Evolutionary conservation across 2,113 vertebrate species (phyloP).

Genomic region (Emydura subglobosa): DNA sequence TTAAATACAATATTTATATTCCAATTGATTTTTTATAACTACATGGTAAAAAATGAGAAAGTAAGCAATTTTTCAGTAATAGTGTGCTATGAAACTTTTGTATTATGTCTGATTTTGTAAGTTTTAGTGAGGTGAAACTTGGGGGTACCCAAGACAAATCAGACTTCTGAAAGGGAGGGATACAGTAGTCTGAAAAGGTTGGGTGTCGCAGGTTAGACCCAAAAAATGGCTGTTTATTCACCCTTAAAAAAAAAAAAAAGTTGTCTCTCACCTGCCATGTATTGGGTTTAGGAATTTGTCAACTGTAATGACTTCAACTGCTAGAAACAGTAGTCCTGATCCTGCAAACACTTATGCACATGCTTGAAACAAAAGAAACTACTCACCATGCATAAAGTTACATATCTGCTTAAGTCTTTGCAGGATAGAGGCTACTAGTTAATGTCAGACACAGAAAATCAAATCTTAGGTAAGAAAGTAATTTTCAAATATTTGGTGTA

Average conservation of each 20-base stretch:
- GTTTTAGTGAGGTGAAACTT: no score
- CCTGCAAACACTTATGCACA: fast-evolving
- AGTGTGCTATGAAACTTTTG: no score
- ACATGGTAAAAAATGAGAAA: no score
- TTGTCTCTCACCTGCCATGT: background rate
- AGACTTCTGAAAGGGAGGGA: no score
- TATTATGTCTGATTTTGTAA: no score
- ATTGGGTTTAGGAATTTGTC: background rate
- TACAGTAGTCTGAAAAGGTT: no score
- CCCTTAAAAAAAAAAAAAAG: background rate
- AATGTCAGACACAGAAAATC: fast-evolving
- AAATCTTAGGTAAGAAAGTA: background rate
- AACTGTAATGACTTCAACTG: background rate
- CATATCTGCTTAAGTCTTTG: background rate
- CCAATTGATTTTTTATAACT: no score
- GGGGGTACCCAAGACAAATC: no score
- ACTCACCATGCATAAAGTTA: background rate
- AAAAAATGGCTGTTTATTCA: background rate
- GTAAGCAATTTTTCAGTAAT: no score
- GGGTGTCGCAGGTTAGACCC: background rate
- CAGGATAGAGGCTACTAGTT: background rate
- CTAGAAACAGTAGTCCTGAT: background rate
- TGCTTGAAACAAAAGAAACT: fast-evolving
- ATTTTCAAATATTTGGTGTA: background rate
- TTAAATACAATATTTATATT: no score